Evolutionary conservation across 2,888 invertebrate species (phyloP).

Genomic region (Cantharis rufa): DNA sequence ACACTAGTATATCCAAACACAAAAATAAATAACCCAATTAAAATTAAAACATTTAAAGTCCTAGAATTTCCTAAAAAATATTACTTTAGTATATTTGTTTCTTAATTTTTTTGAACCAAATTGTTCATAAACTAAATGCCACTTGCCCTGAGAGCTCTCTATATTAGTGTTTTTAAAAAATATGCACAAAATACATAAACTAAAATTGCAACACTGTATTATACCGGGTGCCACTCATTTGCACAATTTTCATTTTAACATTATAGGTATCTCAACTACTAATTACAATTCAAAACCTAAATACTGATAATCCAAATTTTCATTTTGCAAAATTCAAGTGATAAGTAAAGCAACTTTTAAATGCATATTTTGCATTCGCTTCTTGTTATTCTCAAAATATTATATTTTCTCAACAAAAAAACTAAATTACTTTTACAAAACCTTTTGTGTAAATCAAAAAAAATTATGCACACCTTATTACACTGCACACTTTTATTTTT

Average conservation of each 20-base stretch:
- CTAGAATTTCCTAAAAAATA: conserved; percentile 8
- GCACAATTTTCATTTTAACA: conserved; percentile 12
- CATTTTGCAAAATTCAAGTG: conserved; percentile 4
- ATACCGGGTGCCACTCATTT: conserved; percentile 18
- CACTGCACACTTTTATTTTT: conserved; percentile 30
- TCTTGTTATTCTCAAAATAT: background rate
- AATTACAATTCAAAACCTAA: conserved; percentile 2
- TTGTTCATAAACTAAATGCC: conserved; percentile 22
- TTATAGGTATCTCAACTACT: background rate
- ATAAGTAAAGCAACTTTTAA: conserved; percentile 4
- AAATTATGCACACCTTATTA: background rate
- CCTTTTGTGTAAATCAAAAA: background rate
- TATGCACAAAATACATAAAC: conserved; percentile 9
- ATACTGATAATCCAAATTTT: conserved; percentile 1
- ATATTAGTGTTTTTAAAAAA: conserved; percentile 31
- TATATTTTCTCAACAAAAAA: background rate
- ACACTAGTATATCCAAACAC: conserved; percentile 20
- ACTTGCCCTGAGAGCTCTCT: conserved; percentile 26
- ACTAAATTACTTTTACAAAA: background rate
- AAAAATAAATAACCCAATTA: conserved; percentile 1
- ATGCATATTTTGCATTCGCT: background rate
- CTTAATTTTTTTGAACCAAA: conserved; percentile 15
- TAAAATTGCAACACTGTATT: conserved; percentile 25
- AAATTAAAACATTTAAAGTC: conserved; percentile 13
- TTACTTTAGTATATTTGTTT: background rate